Conservation (phyloP, 2,113 vertebrate species). For the Aptenodytes forsteri region DNA sequence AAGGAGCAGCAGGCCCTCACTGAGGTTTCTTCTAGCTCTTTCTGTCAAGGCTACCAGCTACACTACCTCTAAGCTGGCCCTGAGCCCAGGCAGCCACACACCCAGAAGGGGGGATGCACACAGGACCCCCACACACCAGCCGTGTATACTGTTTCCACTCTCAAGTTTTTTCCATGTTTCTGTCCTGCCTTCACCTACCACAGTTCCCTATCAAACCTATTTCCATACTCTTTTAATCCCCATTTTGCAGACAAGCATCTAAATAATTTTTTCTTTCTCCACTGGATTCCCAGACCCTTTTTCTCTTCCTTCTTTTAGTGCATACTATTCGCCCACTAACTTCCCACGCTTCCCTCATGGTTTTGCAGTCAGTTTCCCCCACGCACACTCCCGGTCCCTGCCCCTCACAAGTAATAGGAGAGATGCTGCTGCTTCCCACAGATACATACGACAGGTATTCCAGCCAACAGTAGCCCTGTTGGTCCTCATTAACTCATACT, state of each 20-base stretch:
- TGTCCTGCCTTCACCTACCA: background rate
- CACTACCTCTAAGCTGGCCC: background rate
- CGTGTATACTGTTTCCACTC: background rate
- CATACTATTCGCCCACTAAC: background rate
- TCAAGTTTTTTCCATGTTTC: background rate
- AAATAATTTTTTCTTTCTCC: background rate
- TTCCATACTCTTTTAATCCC: background rate
- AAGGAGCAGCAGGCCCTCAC: background rate
- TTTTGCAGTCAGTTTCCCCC: background rate
- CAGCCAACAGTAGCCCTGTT: background rate
- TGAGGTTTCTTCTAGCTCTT: background rate
- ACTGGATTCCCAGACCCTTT: background rate
- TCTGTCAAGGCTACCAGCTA: background rate
- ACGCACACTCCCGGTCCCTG: fast-evolving
- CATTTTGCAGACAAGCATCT: background rate
- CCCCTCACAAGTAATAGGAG: background rate
- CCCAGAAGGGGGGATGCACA: background rate
- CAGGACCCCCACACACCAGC: background rate
- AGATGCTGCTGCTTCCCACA: background rate
- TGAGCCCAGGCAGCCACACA: background rate
- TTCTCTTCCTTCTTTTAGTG: background rate
- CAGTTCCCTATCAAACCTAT: background rate
- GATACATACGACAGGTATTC: background rate
- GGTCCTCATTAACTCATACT: background rate
- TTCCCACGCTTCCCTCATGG: background rate